phyloP scores from a whole-genome alignment of 2,113 vertebrate species.

The Nannobrachium achirus region DNA sequence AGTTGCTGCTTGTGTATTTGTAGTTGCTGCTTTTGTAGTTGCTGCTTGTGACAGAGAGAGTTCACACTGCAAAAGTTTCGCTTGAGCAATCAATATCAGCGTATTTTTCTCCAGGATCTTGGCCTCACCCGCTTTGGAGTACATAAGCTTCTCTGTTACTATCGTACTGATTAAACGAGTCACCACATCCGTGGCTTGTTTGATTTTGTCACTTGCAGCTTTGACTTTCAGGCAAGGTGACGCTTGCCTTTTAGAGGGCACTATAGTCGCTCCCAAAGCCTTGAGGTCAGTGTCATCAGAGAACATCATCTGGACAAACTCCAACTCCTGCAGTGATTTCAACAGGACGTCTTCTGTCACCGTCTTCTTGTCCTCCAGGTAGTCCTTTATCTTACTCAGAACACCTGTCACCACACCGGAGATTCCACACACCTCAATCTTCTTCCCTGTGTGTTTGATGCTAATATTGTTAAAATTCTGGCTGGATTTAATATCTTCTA shows the following conservation, averaged over 20 bases:
- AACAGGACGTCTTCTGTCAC: slow-evolving; percentile 37
- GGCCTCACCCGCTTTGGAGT: slow-evolving; percentile 57
- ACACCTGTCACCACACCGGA: slow-evolving; percentile 40
- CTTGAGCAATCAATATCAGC: slow-evolving; percentile 40
- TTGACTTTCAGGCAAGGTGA: slow-evolving; percentile 48
- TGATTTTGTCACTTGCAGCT: slow-evolving; percentile 48
- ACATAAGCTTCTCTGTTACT: slow-evolving; percentile 33
- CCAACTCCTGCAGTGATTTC: slow-evolving; percentile 33
- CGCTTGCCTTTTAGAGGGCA: slow-evolving; percentile 6
- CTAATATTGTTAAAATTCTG: slow-evolving; percentile 27
- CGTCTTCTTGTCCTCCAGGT: slow-evolving; percentile 53
- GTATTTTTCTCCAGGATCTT: slow-evolving; percentile 53
- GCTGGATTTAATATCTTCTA: slow-evolving; percentile 36
- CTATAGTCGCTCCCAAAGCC: slow-evolving; percentile 26
- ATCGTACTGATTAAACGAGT: slow-evolving; percentile 27
- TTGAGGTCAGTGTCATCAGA: slow-evolving; percentile 42
- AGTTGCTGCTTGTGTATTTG: too few species aligned
- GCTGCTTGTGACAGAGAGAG: slow-evolving; percentile 32
- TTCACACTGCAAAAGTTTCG: slow-evolving; percentile 39
- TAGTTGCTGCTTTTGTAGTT: slow-evolving; percentile 6
- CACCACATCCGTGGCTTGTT: slow-evolving; percentile 30
- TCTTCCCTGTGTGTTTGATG: slow-evolving; percentile 15
- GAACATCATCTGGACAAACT: slow-evolving; percentile 53
- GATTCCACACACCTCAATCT: slow-evolving; percentile 57
- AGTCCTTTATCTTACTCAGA: slow-evolving; percentile 44